Evolutionary conservation across 2,888 invertebrate species (phyloP), one percentile per base, ranked within the genome.

Genomic region (Venusia cambrica): DNA sequence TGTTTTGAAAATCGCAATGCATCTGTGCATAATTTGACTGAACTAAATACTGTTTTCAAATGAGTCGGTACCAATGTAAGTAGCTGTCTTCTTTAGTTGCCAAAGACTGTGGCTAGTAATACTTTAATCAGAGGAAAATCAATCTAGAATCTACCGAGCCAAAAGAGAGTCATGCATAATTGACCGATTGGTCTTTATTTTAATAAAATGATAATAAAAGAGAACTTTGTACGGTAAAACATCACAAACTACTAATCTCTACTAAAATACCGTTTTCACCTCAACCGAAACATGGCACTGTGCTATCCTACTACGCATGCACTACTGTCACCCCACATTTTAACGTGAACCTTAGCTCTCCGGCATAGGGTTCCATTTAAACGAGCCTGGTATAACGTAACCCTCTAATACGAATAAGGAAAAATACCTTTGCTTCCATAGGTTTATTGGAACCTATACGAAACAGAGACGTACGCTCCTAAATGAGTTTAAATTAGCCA

Each of bases 261-360:
- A 58, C 44, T n/a, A n/a, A 46, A 49, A 60, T 50, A 55, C 53
- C 54, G 59, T 59, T 65, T 57, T 77, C 81, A 84, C 85, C 85
- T 83, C 85, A 84, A 84, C 85, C 84, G 72, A 78, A 78, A 74
- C 74, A 61, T 62, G 77, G 81, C 81, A 76, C 80, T 70, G 81
- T 80, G 77, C 78, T 70, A 57, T 54, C 67, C 63, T 52, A 52
- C 79, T 84, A 83, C 74, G 51, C 85, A 85, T 85, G 85, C 85
- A 85, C 78, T 83, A 84, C 66, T 48, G 54, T 49, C 66, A 54
- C 43, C 52, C 54, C 57, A 51, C 38, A 27, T 17, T 12, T 26
- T 20, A 17, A 19, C n/a, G n/a, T 24, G 16, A 31, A 40, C 34
- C 24, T 43, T 40, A 38, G 12, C 7, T 19, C 20, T 10, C 14